These are phyloP conservation scores for Rapana venosa DNA, from an alignment of 2,888 invertebrate genomes.

Conservation along the genomic window DNA sequence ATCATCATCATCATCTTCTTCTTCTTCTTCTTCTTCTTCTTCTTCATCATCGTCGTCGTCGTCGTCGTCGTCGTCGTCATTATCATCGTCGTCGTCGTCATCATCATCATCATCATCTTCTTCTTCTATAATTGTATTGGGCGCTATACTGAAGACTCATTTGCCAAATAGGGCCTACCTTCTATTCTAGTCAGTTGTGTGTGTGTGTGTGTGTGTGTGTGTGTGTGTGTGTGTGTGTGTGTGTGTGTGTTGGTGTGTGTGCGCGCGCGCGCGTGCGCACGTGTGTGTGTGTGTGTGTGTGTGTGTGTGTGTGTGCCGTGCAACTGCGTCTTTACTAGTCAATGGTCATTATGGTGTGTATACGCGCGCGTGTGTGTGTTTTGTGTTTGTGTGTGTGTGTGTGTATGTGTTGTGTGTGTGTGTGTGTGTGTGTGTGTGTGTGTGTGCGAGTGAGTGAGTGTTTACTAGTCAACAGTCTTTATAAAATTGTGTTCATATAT, in stretches of 20 bases:
- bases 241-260: neutral
- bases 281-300: neutral
- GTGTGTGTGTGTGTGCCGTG: neutral
- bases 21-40: neutral
- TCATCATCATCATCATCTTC: constrained; percentile 15
- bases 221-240: neutral
- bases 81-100: neutral
- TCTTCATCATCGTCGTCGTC: neutral
- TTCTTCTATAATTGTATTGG: too few species aligned
- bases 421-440: too few species aligned
- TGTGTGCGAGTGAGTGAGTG: too few species aligned
- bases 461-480: too few species aligned
- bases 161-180: too few species aligned
- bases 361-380: too few species aligned
- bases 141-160: too few species aligned
- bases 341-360: too few species aligned
- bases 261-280: neutral
- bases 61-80: neutral
- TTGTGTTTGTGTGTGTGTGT: too few species aligned
- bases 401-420: too few species aligned
- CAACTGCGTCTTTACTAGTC: too few species aligned
- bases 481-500: too few species aligned
- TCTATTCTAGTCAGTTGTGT: constrained; percentile 6
- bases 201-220: neutral
- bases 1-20: neutral